These are phyloP conservation scores for Pecten maximus DNA, from an alignment of 2,888 invertebrate genomes.

Conservation along the genomic window DNA sequence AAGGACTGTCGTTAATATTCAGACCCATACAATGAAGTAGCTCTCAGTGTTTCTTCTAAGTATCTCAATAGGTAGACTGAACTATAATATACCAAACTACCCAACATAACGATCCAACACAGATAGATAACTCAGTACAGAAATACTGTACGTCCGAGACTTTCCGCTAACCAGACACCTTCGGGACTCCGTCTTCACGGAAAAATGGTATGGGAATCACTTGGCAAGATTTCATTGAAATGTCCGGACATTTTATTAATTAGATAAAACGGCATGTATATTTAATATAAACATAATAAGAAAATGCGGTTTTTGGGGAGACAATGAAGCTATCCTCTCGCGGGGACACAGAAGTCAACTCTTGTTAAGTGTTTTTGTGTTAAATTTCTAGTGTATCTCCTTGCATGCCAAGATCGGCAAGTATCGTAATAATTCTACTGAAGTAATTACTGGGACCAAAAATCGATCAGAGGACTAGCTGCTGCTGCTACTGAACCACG, in stretches of 20 bases:
- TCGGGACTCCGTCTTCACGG: neutral
- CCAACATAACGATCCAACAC: neutral
- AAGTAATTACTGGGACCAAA: neutral
- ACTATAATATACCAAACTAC: too few species aligned
- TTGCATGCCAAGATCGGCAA: slow-evolving; percentile 30
- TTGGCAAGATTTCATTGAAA: neutral
- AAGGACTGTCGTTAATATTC: too few species aligned
- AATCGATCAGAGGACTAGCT: neutral
- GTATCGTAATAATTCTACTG: slow-evolving; percentile 30
- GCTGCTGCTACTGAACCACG: neutral
- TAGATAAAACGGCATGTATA: neutral
- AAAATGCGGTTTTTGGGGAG: neutral
- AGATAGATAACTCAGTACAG: neutral
- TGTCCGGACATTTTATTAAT: neutral
- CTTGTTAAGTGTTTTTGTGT: neutral
- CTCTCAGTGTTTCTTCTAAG: too few species aligned
- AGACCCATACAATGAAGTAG: too few species aligned
- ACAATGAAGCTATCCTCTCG: neutral
- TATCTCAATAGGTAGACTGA: too few species aligned
- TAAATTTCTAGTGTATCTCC: slow-evolving; percentile 23
- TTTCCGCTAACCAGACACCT: neutral
- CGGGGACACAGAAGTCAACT: neutral
- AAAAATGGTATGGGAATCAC: neutral
- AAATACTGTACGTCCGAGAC: neutral
- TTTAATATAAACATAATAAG: neutral